Evolutionary conservation across 1,140 invertebrate species (phyloP), one percentile per base, ranked within the genome.

Genomic region (Coelopa frigida): DNA sequence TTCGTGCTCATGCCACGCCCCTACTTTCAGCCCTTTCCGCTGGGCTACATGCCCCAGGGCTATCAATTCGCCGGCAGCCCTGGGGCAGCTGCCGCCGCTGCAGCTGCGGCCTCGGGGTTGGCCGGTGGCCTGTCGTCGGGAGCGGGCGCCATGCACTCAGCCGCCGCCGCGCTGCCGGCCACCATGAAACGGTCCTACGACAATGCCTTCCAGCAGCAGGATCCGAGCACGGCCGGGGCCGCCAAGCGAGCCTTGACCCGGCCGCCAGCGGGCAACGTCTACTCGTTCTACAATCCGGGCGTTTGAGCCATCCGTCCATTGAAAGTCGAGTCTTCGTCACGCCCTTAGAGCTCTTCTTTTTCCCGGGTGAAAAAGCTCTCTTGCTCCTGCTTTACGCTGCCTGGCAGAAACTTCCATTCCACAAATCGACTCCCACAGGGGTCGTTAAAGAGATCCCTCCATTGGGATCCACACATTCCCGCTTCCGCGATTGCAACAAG

Each of bases 121-220:
- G 48, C 14, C 10, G 39, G 10, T 27, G 46, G 7, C 15, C 26
- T 5, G 21, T 48, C 23, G n/a, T n/a, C 8, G 14, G 10, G 22
- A 15, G 15, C 11, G 2, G 27, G 15, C 11, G 43, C 61, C 53
- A 56, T 59, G 47, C 29, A 44, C 2, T 27, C 44, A 8, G 31
- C 42, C 11, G 49, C 52, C 21, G 27, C 50, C 5, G 44, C 57
- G 14, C 55, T 56, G 51, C 40, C 46, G 15, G 56, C 36, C 42
- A 60, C 59, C 7, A 68, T 69, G 54, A 70, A 70, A 43, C 55
- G 67, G 0, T 63, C 58, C 3, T 70, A 69, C 41, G 67, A 68
- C 35, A 66, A 62, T 38, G 67, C 67, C 10, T 70, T 70, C 20
- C 67, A 68, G 38, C 64, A 60, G 43, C 65, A 69, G 29, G 40